These are phyloP conservation scores for Autographa gamma DNA, from an alignment of 2,888 invertebrate species.

Conservation along the genomic window DNA sequence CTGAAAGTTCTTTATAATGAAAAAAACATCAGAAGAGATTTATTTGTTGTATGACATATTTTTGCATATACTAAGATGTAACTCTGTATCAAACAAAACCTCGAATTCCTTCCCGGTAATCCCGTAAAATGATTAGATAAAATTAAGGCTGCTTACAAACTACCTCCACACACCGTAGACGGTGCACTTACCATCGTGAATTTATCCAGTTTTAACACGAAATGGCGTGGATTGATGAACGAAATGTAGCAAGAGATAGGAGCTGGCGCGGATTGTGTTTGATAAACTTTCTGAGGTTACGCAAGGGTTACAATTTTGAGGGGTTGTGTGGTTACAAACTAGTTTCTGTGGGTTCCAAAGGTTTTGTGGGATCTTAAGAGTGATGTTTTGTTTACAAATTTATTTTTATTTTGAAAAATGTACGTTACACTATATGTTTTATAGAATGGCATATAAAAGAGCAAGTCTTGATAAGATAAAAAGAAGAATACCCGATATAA, in stretches of 20 bases:
- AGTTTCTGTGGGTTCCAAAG: background rate
- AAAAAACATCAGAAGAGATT: no score
- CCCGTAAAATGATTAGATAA: conserved; percentile 30
- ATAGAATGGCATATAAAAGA: no score
- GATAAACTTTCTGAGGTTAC: background rate
- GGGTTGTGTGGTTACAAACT: conserved; percentile 7
- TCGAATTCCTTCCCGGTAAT: conserved; percentile 41
- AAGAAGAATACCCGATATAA: no score
- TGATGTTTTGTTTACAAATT: background rate
- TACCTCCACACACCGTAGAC: conserved; percentile 22
- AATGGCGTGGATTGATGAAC: conserved; percentile 45
- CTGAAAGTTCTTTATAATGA: no score
- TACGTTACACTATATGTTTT: background rate
- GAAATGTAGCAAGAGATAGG: conserved; percentile 28
- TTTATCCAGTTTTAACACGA: conserved; percentile 38
- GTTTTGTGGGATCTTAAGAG: background rate
- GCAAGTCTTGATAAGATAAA: no score
- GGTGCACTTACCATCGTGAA: conserved; percentile 35
- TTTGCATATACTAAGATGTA: no score
- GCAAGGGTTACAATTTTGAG: conserved; percentile 15
- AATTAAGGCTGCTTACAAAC: conserved; percentile 37
- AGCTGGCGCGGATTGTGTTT: conserved; percentile 20
- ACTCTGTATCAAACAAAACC: no score
- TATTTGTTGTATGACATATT: no score
- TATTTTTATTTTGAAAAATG: no score